Conservation (phyloP, 2,888 invertebrate species). For the Rhimphoctona megacephalus region DNA sequence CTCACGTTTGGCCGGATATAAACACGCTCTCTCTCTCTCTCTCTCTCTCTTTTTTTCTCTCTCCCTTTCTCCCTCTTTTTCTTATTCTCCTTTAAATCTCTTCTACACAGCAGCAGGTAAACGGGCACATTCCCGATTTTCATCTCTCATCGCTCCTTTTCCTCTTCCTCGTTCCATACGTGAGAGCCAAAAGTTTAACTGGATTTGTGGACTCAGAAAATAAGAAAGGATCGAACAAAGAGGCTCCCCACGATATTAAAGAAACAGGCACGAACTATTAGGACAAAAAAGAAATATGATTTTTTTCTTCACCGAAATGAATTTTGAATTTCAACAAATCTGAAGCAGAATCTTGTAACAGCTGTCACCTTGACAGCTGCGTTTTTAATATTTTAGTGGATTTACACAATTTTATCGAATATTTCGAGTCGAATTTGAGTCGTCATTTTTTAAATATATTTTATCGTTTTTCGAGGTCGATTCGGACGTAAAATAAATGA, state of each 20-base stretch:
- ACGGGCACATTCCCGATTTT: constrained; percentile 64
- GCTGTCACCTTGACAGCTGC: background rate
- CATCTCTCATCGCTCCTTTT: constrained; percentile 55
- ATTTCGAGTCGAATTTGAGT: background rate
- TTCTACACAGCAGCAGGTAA: constrained; percentile 54
- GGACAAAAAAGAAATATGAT: background rate
- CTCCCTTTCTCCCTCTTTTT: background rate
- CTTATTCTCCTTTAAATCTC: constrained; percentile 36
- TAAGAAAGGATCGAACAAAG: constrained; percentile 1
- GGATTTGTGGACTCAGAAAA: constrained; percentile 34
- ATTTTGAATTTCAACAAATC: background rate
- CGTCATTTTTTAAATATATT: background rate
- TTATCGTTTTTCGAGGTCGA: background rate
- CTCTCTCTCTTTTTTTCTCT: constrained; percentile 64
- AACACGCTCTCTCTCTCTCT: constrained; percentile 64
- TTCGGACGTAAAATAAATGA: background rate
- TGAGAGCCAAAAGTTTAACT: constrained; percentile 50
- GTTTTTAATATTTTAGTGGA: background rate
- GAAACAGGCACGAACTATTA: constrained; percentile 11
- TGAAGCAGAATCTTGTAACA: background rate
- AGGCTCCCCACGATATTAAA: background rate
- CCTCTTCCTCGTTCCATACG: constrained; percentile 30
- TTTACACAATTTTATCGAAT: background rate
- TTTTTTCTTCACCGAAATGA: background rate
- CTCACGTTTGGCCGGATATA: constrained; percentile 43